These are phyloP conservation scores for Sphyrna mokarran DNA, from an alignment of 2,113 vertebrate genomes.

Conservation along the genomic window DNA sequence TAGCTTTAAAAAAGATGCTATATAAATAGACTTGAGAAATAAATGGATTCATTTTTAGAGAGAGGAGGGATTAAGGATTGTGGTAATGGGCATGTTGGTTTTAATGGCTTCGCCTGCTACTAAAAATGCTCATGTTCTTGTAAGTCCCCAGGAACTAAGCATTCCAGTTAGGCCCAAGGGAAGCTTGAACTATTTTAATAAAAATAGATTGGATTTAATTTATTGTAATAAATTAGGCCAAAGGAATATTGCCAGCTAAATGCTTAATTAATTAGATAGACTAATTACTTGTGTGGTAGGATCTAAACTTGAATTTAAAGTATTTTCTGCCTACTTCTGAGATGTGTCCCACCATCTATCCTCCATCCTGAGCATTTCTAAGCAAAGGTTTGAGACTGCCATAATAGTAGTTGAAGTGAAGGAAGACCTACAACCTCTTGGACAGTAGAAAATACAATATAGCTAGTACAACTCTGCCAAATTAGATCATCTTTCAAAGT, in stretches of 20 bases:
- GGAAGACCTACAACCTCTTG: neutral
- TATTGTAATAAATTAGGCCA: constrained; percentile 30
- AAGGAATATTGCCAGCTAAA: constrained; percentile 13
- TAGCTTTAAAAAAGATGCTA: neutral
- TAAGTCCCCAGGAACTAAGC: constrained; percentile 7
- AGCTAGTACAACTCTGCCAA: neutral
- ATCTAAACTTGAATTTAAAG: neutral
- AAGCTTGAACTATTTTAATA: constrained; percentile 28
- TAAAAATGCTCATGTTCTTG: neutral
- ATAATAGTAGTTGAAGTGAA: neutral
- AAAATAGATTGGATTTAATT: constrained; percentile 9
- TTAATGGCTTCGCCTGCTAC: neutral
- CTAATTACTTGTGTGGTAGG: neutral
- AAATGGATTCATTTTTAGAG: neutral
- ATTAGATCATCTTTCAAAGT: neutral
- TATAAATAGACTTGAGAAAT: neutral
- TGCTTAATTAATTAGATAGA: neutral
- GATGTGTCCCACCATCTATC: neutral
- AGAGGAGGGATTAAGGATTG: neutral
- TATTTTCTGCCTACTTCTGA: neutral
- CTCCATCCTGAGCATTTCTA: neutral
- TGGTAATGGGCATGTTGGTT: neutral
- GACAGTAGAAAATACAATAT: neutral
- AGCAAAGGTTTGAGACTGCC: neutral
- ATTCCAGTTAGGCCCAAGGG: neutral